Evolutionary conservation across 2,113 vertebrate genomes (phyloP).

Genomic region (Natator depressus): DNA sequence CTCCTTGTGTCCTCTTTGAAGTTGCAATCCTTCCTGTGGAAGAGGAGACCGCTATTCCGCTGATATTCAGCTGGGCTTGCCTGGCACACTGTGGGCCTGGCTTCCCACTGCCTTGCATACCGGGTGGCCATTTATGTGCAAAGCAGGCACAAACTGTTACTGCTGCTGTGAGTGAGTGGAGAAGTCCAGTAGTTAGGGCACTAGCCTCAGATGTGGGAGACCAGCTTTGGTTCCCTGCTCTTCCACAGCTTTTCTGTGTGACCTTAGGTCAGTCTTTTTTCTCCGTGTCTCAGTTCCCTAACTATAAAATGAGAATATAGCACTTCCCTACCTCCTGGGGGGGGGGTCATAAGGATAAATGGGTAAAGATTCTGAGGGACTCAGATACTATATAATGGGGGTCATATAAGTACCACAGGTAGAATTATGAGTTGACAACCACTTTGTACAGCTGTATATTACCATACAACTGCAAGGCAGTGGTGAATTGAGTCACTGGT

Average conservation of each 20-base stretch:
- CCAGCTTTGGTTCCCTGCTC: neutral
- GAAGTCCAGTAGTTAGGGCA: neutral
- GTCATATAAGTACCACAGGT: fast-evolving
- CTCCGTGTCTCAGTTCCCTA: neutral
- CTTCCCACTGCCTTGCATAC: neutral
- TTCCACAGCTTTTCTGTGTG: neutral
- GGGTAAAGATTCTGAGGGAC: neutral
- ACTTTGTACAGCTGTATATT: fast-evolving
- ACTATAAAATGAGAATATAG: neutral
- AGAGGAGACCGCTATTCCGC: neutral
- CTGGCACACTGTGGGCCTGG: neutral
- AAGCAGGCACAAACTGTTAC: neutral
- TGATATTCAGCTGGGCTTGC: neutral
- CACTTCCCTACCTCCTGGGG: neutral
- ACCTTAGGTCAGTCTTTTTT: neutral
- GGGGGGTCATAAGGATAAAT: neutral
- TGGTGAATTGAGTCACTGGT: neutral
- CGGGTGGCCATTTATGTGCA: neutral
- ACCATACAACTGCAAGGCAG: neutral
- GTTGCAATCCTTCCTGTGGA: neutral
- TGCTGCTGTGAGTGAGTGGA: neutral
- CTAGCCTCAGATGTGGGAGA: neutral
- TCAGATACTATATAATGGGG: neutral
- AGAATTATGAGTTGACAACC: neutral
- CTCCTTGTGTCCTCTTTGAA: neutral